A percentile compares a stretch with the other conserved stretches of the same genome.
Conservation (phyloP, 2,888 invertebrate species). For the Chrysodeixis includens region DNA sequence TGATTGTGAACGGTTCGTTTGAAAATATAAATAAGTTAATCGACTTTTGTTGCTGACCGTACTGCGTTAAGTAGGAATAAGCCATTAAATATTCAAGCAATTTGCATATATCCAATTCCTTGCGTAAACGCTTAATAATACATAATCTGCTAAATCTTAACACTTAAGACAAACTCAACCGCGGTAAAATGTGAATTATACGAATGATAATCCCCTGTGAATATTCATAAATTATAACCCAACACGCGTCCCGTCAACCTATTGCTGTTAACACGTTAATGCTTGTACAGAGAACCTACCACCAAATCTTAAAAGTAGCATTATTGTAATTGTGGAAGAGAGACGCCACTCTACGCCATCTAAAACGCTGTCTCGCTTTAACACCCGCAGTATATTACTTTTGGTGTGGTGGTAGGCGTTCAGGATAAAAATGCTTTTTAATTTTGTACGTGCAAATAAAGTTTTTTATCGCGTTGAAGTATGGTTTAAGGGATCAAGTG, state of each 20-base stretch:
- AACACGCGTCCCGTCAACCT: slow-evolving; percentile 22
- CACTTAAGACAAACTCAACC: slow-evolving; percentile 20
- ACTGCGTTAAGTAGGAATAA: too few relatives aligned
- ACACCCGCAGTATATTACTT: too few relatives aligned
- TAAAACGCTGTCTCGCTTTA: too few relatives aligned
- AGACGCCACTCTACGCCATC: too few relatives aligned
- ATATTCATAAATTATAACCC: slow-evolving; percentile 60
- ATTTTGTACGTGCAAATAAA: slow-evolving; percentile 27
- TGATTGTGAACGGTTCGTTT: too few relatives aligned
- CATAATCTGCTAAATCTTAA: slow-evolving; percentile 1
- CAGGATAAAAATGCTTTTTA: slow-evolving; percentile 38
- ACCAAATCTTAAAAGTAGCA: too few relatives aligned
- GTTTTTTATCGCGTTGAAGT: slow-evolving; percentile 15
- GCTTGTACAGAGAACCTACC: slow-evolving; percentile 33
- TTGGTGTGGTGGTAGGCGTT: too few relatives aligned
- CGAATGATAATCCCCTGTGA: slow-evolving; percentile 50
- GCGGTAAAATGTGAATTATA: slow-evolving; percentile 52
- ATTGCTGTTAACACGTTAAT: slow-evolving; percentile 46
- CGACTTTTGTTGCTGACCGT: too few relatives aligned
- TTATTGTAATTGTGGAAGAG: too few relatives aligned
- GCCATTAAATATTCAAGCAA: too few relatives aligned
- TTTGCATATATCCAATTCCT: background rate
- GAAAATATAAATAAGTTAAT: too few relatives aligned
- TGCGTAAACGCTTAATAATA: background rate
- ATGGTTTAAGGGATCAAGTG: slow-evolving; percentile 6